phyloP scores from a whole-genome alignment of 2,113 vertebrate species.

The Chaenocephalus aceratus region DNA sequence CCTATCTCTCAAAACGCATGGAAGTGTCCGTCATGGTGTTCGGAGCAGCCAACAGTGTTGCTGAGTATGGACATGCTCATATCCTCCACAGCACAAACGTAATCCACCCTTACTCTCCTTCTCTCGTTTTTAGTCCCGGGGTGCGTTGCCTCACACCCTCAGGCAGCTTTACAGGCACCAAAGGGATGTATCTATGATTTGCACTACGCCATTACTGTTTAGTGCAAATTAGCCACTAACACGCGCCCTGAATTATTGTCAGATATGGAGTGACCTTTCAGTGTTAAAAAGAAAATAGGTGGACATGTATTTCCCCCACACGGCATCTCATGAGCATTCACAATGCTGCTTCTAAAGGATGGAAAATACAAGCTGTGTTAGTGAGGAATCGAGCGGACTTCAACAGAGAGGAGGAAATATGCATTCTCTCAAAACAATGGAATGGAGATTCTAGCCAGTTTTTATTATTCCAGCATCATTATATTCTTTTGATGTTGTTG shows the following conservation, averaged over 20 bases:
- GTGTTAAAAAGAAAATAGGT: slow-evolving; percentile 43
- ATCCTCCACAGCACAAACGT: slow-evolving; percentile 62
- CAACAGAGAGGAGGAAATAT: not conserved
- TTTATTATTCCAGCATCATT: not conserved
- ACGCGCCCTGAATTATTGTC: slow-evolving; percentile 65
- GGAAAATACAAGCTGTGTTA: slow-evolving; percentile 17
- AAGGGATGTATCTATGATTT: slow-evolving; percentile 39
- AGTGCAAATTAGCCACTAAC: slow-evolving; percentile 76
- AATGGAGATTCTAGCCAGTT: not conserved
- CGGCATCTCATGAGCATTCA: slow-evolving; percentile 37
- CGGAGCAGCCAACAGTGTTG: slow-evolving; percentile 36
- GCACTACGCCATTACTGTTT: slow-evolving; percentile 61
- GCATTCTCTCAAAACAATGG: not conserved
- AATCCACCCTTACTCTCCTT: slow-evolving; percentile 48
- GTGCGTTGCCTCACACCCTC: slow-evolving; percentile 11
- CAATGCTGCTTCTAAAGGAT: slow-evolving; percentile 36
- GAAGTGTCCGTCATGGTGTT: slow-evolving; percentile 57
- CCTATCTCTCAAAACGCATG: slow-evolving; percentile 60
- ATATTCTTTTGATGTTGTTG: not conserved
- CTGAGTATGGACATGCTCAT: slow-evolving; percentile 48
- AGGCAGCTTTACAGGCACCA: slow-evolving; percentile 33
- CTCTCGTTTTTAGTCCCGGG: not conserved
- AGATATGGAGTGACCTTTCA: slow-evolving; percentile 67
- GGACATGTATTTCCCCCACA: slow-evolving; percentile 51
- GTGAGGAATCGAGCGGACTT: not conserved